Conservation (phyloP, 2,888 invertebrate species). For the Syrphus vitripennis region DNA sequence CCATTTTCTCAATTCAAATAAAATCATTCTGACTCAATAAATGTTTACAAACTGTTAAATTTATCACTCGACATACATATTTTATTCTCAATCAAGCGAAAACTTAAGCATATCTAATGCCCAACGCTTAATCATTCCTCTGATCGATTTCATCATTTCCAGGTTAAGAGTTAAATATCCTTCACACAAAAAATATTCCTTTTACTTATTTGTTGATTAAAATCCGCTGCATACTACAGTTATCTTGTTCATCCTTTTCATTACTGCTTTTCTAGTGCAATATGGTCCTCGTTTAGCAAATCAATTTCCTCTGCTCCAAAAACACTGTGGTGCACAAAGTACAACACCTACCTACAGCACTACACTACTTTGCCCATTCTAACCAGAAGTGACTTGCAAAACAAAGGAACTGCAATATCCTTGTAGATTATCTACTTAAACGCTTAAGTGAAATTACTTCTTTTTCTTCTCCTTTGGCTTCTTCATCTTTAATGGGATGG, state of each 20-base stretch:
- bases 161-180: not conserved
- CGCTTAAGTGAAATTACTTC: slow-evolving; percentile 66
- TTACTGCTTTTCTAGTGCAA: not conserved
- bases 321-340: not conserved
- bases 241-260: not conserved
- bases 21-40: not conserved
- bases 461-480: slow-evolving; percentile 4
- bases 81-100: not conserved
- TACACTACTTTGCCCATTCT: slow-evolving; percentile 16
- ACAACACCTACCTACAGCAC: not conserved
- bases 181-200: not conserved
- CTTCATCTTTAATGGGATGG: slow-evolving; percentile 6
- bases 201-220: slow-evolving; percentile 3
- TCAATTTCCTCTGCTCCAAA: slow-evolving; percentile 38
- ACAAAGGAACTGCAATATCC: slow-evolving; percentile 62
- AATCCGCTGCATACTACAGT: not conserved
- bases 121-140: not conserved
- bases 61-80: not conserved
- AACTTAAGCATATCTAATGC: not conserved
- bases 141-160: not conserved
- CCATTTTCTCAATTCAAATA: not conserved
- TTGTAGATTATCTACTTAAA: slow-evolving; percentile 65
- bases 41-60: not conserved
- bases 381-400: slow-evolving; percentile 47
- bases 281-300: slow-evolving; percentile 25